phyloP scores from a whole-genome alignment of 2,113 vertebrate species.

The Etheostoma spectabile region DNA sequence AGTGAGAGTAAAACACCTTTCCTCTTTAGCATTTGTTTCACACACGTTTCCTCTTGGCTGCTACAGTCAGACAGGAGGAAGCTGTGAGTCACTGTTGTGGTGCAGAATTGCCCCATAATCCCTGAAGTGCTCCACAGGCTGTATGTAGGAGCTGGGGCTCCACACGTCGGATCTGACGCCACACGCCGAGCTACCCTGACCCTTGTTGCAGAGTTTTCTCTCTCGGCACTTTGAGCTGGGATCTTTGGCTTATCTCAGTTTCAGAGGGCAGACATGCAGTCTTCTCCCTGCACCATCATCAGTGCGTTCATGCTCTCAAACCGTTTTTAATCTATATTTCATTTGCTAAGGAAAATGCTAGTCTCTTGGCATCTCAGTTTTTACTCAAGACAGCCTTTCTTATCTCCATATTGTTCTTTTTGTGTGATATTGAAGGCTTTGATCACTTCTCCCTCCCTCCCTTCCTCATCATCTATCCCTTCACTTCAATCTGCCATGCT shows the following conservation, averaged over 20 bases:
- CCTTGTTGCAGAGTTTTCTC: conserved; percentile 12
- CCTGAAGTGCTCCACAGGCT: conserved; percentile 34
- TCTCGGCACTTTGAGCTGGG: conserved; percentile 19
- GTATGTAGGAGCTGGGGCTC: conserved; percentile 5
- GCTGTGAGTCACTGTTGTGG: conserved; percentile 72
- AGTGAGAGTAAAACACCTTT: conserved; percentile 38
- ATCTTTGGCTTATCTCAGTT: conserved; percentile 33
- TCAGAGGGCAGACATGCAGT: conserved; percentile 12
- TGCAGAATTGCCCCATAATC: conserved; percentile 62
- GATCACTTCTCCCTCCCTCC: not conserved
- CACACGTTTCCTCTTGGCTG: conserved; percentile 34
- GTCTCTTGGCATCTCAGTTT: conserved; percentile 6
- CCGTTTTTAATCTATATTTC: conserved; percentile 41
- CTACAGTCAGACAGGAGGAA: conserved; percentile 52
- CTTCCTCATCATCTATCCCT: conserved; percentile 5
- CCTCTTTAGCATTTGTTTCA: conserved; percentile 32
- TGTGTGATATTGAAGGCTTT: conserved; percentile 28
- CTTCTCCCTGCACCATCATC: conserved; percentile 4
- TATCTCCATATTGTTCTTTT: conserved; percentile 46
- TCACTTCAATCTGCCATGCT: conserved; percentile 30
- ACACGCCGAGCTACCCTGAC: not conserved
- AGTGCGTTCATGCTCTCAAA: conserved; percentile 16
- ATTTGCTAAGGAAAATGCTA: not conserved
- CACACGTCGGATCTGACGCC: not conserved
- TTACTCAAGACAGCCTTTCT: not conserved